A percentile compares a stretch with the other conserved stretches of the same genome.
phyloP scores from a whole-genome alignment of 2,888 invertebrate species.

The Rosalia funebris region DNA sequence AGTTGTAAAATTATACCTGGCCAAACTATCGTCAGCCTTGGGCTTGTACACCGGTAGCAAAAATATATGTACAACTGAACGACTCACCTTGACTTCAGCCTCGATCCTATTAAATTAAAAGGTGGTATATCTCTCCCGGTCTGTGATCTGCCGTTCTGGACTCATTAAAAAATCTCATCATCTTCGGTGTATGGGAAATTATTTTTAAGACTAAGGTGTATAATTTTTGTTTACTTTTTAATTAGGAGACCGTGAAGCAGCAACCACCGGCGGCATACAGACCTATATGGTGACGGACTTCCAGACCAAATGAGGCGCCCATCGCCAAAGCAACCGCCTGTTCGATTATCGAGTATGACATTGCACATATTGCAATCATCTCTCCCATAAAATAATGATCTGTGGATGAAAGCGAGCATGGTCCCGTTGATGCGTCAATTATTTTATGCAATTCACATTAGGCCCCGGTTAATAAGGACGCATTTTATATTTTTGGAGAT shows the following conservation, averaged over 20 bases:
- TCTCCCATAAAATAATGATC: constrained; percentile 32
- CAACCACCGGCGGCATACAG: constrained; percentile 37
- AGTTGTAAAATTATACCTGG: no score
- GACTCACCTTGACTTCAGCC: no score
- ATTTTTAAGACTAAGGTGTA: background rate
- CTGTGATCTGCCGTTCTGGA: background rate
- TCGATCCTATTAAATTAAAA: no score
- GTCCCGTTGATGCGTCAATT: no score
- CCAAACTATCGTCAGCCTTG: no score
- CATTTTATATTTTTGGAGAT: no score
- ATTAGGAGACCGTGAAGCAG: constrained; percentile 37
- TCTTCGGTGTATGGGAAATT: background rate
- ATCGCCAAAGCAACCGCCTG: constrained; percentile 43
- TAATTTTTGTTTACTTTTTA: constrained; percentile 32
- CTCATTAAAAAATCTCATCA: background rate
- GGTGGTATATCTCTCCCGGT: background rate
- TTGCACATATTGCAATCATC: constrained; percentile 45
- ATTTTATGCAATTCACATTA: no score
- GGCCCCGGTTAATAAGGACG: no score
- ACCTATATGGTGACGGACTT: constrained; percentile 20
- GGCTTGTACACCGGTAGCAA: no score
- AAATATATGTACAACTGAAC: no score
- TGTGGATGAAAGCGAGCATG: no score
- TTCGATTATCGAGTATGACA: constrained; percentile 52
- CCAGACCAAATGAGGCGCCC: constrained; percentile 41